Conservation (phyloP, 2,888 invertebrate genomes). For the Tribolium freemani region DNA sequence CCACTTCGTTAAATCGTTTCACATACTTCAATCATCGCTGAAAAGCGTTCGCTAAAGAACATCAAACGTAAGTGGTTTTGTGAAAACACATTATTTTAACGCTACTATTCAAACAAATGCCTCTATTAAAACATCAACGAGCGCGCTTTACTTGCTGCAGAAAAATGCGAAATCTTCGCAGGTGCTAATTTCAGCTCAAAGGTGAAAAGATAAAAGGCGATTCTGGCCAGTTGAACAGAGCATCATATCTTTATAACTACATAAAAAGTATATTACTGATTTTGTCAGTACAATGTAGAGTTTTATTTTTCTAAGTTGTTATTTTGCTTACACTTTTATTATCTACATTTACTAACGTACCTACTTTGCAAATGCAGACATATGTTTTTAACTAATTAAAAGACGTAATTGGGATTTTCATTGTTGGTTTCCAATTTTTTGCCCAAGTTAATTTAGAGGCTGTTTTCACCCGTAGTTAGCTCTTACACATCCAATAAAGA, state of each 20-base stretch:
- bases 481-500: too few relatives aligned
- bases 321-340: not conserved
- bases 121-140: constrained; percentile 40
- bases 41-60: constrained; percentile 41
- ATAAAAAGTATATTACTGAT: not conserved
- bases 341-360: too few relatives aligned
- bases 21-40: constrained; percentile 47
- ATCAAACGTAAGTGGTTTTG: constrained; percentile 46
- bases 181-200: constrained; percentile 23
- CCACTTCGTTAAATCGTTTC: constrained; percentile 47
- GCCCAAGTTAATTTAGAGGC: too few relatives aligned
- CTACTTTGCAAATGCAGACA: too few relatives aligned
- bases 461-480: too few relatives aligned
- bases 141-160: not conserved
- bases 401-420: too few relatives aligned
- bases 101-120: constrained; percentile 41
- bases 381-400: too few relatives aligned
- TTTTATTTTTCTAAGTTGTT: not conserved
- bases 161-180: constrained; percentile 9
- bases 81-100: constrained; percentile 43
- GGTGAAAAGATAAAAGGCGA: not conserved
- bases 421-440: too few relatives aligned
- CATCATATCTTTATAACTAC: not conserved
- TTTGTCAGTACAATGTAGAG: not conserved
- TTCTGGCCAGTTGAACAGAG: not conserved